phyloP scores from a whole-genome alignment of 1,140 invertebrate species.

The Aphidius gifuensis region DNA sequence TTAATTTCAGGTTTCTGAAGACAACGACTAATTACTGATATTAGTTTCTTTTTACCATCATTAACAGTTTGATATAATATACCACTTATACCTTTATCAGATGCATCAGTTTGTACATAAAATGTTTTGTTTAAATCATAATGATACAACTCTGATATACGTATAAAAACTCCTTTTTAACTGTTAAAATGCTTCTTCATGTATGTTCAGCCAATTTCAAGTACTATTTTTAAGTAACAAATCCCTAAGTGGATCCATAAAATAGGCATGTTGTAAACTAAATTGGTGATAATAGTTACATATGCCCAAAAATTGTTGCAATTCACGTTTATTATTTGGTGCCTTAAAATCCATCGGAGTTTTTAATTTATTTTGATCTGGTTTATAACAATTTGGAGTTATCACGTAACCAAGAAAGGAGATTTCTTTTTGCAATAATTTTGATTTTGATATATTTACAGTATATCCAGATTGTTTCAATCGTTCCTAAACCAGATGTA shows the following conservation, averaged over 20 bases:
- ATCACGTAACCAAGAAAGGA: neutral
- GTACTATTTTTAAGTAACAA: neutral
- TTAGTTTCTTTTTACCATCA: neutral
- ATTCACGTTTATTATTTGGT: neutral
- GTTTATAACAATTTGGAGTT: neutral
- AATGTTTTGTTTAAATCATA: constrained; percentile 1
- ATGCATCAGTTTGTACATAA: constrained; percentile 10
- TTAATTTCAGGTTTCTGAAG: neutral
- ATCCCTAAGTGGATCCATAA: neutral
- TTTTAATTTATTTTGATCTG: neutral
- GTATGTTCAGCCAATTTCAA: neutral
- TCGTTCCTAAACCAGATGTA: neutral
- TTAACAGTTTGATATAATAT: constrained; percentile 6
- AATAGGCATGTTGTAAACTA: neutral
- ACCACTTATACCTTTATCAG: constrained; percentile 6
- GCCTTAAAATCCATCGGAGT: neutral
- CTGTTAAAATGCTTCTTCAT: neutral
- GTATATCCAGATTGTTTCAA: neutral
- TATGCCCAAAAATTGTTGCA: neutral
- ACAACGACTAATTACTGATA: constrained; percentile 6
- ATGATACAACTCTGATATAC: neutral
- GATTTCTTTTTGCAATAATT: neutral
- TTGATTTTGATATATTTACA: neutral
- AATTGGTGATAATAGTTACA: constrained; percentile 7
- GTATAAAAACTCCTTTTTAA: constrained; percentile 1